Base-by-base conservation (phyloP, 2,888 invertebrate species). In the Gerris lacustris region DNA sequence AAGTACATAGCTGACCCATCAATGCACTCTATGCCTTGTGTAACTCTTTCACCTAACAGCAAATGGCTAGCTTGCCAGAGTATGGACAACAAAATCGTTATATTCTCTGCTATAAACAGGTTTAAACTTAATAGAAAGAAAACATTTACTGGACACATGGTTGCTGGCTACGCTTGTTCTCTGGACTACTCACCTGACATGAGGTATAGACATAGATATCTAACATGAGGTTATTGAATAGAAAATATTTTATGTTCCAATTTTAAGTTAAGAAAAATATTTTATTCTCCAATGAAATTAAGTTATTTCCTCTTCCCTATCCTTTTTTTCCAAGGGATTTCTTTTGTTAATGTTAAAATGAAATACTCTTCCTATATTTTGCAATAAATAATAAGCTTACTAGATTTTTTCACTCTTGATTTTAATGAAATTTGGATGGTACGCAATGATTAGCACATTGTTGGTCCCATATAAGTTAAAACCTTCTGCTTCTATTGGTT, bases 61-160 rank as follows among this genome's bases (percentile, higher is more conserved):
- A 98, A 98, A 82, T 99, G 99, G 98, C 84, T 99, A 73, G 97
- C 98, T 0, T 99, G 98, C 79, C 99, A 99, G 82, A 94, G 95
- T 74, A 94, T 99, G 92, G 98, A 99, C 84, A 99, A 99, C 83
- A 96, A 96, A 82, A 91, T 99, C 70, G 90, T 95, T 47, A 96
- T 99, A 77, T 99, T 99, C 83, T 96, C 97, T 45, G 96, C 98
- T 0, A 83, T 98, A 74, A 97, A 98, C 83, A 86, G 97, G 74
- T 96, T 99, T 82, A 97, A 98, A 82, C 90, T 97, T 86, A 97
- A 99, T 82, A 85, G 96, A 45, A 99, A 99, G 82, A 99, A 99
- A 82, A 91, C 93, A 0, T 99, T 99, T 82, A 90, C 90, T 0
- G 98, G 99, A 0, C 99, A 99, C 80, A 99, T 99, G 96, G 98